Base-by-base conservation (phyloP, 2,888 invertebrate genomes). In the Osedax fenrisi region DNA sequence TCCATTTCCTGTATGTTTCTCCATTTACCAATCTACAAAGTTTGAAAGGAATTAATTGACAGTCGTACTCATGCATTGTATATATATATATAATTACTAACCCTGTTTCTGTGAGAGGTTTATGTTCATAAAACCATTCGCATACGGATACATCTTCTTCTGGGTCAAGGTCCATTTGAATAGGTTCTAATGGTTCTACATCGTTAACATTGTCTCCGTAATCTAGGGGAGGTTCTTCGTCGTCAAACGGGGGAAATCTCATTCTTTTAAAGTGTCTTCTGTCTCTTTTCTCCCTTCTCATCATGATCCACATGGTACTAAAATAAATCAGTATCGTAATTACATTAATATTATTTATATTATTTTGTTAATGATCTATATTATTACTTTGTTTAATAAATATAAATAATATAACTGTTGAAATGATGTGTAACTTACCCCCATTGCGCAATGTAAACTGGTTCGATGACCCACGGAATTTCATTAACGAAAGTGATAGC, bases 261-360 rank as follows among this genome's bases (percentile, higher is more conserved):
- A 99, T 99, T 80, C 98, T 88, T 85, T 98, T 98, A 84, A 98
- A 98, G 85, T 98, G 98, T 27, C 97, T 89, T 83, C 98, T 90
- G 87, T 98, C 98, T 78, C 98, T 88, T 85, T 99, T 98, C 83
- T 99, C 97, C 80, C 98, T 89, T 79, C 98, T 88, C 97, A 99
- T 97, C 96, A 98, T 98, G 80, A 99, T 97, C 98, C 98, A 99
- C 97, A 99, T 98, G 0, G 97, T 94, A 64, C 90, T 90, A 17
- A 17, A 17, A 41, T 41, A 17, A 41, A 17, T 5, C 5, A 17
- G 41, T n/a, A n/a, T n/a, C n/a, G n/a, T n/a, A n/a, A n/a, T n/a
- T n/a, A n/a, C n/a, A n/a, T n/a, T n/a, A n/a, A n/a, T n/a, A n/a
- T n/a, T n/a, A n/a, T n/a, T n/a, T n/a, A n/a, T n/a, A n/a, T n/a